Base-by-base conservation (phyloP, 2,888 invertebrate species). In the Pardosa pseudoannulata region DNA sequence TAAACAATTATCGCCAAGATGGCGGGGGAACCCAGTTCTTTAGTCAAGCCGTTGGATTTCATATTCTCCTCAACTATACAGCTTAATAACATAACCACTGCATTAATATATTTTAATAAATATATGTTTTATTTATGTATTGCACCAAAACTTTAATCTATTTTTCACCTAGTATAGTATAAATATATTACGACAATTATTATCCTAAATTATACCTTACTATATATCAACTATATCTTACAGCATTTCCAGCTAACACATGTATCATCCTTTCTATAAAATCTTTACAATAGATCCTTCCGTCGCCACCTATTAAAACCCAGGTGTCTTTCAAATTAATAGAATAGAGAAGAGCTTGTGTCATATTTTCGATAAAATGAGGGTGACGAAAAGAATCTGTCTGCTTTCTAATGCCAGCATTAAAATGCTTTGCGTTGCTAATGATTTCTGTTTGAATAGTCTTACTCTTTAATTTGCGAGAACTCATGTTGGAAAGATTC, bases 291-390 rank as follows among this genome's bases (percentile, higher is more conserved):
- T 36, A 3, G 1, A 32, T 1, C 7, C 67, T 67, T 36, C 67
- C 67, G 6, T 67, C 67, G 9, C 67, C 67, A 36, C 67, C 67
- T n/a, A 67, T 67, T 32, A 67, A 32, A 32, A 67, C 32, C 32
- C 32, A 67, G 11, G 67, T 19, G 19, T 31, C 31, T 19, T 67
- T 36, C n/a, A 67, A 32, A 9, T 67, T 67, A n/a, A 1, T 32
- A 6, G 67, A 31, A 32, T 67, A 19, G n/a, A 67, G 23, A 31
- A 67, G 7, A 23, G 32, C 23, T 19, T 67, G 67, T 2, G 32
- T 67, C 0, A 67, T 36, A 7, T 32, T 67, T 67, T 67, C 67
- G n/a, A 67, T 32, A 36, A 32, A 67, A 67, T 67, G 32, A 13
- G 67, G 67, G 1, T 3, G 67, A 6, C 11, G n/a, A 36, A 67